These are phyloP conservation scores for Blastobasis lacticolella DNA, from an alignment of 2,888 invertebrate species.

Conservation along the genomic window DNA sequence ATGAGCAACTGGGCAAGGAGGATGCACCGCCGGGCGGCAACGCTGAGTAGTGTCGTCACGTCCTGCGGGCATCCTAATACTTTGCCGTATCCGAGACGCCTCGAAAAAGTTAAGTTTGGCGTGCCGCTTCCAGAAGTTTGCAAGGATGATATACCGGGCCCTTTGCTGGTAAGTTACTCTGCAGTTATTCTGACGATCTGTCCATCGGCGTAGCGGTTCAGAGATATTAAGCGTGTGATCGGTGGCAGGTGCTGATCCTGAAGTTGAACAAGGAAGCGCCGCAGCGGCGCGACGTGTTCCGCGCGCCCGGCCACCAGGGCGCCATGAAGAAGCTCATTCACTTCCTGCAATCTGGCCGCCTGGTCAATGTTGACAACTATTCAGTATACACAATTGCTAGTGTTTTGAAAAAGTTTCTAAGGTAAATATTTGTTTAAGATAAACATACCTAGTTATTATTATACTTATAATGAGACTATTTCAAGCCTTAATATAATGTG, in stretches of 20 bases:
- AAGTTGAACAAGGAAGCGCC: constrained; percentile 97
- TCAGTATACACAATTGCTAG: constrained; percentile 98
- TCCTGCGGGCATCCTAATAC: constrained; percentile 90
- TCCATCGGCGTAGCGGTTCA: constrained; percentile 8
- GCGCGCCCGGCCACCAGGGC: constrained; percentile 95
- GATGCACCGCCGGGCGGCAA: constrained; percentile 93
- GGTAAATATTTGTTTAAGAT: constrained; percentile 29
- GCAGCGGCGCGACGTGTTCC: constrained; percentile 92
- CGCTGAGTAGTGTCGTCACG: constrained; percentile 91
- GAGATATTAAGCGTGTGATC: constrained; percentile 12
- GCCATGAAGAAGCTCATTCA: constrained; percentile 95
- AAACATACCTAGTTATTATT: too few relatives aligned
- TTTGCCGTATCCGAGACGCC: constrained; percentile 85
- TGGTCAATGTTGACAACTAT: constrained; percentile 95
- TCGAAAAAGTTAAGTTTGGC: constrained; percentile 96
- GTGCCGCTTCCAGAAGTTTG: constrained; percentile 93
- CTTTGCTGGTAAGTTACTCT: constrained; percentile 82
- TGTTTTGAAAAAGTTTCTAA: constrained; percentile 96
- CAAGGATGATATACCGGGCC: constrained; percentile 95
- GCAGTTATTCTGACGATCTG: background rate
- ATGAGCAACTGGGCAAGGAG: constrained; percentile 95
- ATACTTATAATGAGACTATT: too few relatives aligned
- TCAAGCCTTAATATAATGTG: too few relatives aligned
- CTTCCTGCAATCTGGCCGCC: constrained; percentile 90
- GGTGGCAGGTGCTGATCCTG: constrained; percentile 84